Base-by-base conservation (phyloP, 1,140 invertebrate genomes). In the Drosophila serrata region DNA sequence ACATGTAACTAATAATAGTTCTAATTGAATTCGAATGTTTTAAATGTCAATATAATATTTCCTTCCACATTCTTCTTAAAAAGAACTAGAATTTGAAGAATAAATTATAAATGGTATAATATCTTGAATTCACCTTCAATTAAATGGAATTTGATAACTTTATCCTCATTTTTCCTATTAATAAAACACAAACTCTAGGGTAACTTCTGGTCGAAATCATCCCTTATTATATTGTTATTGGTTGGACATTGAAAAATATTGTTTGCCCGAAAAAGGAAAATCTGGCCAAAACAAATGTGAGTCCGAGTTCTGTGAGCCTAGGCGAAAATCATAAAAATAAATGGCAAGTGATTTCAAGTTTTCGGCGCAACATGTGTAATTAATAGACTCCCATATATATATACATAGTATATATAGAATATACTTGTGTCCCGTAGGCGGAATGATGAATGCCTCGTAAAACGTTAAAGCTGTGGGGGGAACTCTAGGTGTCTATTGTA, bases 311-410 rank as follows among this genome's bases (percentile, higher is more conserved):
- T 24, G 2, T 17, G 13, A 39, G 35, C 27, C 27, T 31, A 48
- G 57, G 46, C 31, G 43, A 72, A 63, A 58, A 67, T 45, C 77
- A 72, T 88, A 88, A 88, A 88, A 88, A 78, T 78, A 88, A 88
- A 88, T 90, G 63, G 84, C 79, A 70, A 80, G 51, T 75, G 68
- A 90, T 84, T 90, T 81, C 48, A 84, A 77, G 72, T 68, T 81
- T 80, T 59, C 35, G 67, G 63, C 58, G 85, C 81, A 90, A 88
- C 84, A 88, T 84, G 64, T 88, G 84, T 90, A 88, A 88, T 88
- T 88, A 88, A 88, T 88, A 88, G 84, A 90, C 84, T 90, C 24
- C 11, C 45, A 27, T 8, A n/a, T 6, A n/a, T n/a, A 24, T 55
- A 31, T 31, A n/a, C 9, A n/a, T 6, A n/a, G 17, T 29, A 29